Conservation (phyloP, 2,113 vertebrate species). For the Plestiodon gilberti region DNA sequence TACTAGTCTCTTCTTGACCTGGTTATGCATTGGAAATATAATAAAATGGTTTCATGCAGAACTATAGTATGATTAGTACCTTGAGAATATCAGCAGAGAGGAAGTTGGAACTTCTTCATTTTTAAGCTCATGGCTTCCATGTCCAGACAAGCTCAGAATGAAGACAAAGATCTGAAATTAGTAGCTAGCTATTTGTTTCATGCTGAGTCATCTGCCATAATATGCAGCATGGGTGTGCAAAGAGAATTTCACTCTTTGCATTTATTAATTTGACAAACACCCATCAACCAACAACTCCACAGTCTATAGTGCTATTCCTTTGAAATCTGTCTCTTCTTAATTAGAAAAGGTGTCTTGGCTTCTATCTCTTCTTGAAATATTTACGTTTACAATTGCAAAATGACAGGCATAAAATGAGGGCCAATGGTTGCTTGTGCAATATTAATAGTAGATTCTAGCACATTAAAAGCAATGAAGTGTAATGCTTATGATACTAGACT, state of each 20-base stretch:
- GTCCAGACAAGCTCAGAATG: conserved; percentile 37
- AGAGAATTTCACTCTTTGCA: neutral
- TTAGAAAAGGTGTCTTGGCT: neutral
- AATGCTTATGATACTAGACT: neutral
- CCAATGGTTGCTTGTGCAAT: neutral
- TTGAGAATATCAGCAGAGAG: conserved; percentile 40
- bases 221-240: neutral
- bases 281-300: neutral
- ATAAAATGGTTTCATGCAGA: conserved; percentile 26
- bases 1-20: conserved; percentile 16
- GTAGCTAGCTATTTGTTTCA: conserved; percentile 30
- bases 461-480: neutral
- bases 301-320: neutral
- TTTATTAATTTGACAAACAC: conserved; percentile 27
- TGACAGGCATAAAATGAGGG: neutral
- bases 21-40: conserved; percentile 37
- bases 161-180: conserved; percentile 22
- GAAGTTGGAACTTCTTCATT: conserved; percentile 72
- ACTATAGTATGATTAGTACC: conserved; percentile 33
- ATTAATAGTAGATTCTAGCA: neutral
- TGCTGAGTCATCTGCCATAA: conserved; percentile 43
- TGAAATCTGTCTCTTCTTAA: neutral
- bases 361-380: neutral
- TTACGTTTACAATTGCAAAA: neutral
- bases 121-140: conserved; percentile 54